Conservation (phyloP, 2,113 vertebrate genomes). For the Lagopus muta region DNA sequence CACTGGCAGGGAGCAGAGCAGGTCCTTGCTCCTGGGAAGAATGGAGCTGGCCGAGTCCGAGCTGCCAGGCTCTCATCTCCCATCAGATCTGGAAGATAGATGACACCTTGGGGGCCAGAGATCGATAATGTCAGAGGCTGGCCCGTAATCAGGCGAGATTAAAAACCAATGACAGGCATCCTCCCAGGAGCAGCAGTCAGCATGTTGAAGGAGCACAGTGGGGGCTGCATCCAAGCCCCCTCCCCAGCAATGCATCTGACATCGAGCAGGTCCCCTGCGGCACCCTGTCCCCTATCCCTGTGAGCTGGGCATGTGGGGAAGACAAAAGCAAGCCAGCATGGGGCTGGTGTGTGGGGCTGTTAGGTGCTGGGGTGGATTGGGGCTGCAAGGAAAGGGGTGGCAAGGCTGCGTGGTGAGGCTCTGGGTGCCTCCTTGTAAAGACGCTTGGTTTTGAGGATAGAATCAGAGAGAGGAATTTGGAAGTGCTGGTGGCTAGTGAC, state of each 20-base stretch:
- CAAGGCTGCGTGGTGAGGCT: not conserved
- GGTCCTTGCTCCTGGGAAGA: not conserved
- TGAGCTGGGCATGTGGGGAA: not conserved
- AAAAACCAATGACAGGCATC: slow-evolving; percentile 52
- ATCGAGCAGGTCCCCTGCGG: accelerated
- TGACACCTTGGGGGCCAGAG: slow-evolving; percentile 27
- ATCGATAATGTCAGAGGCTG: slow-evolving; percentile 65
- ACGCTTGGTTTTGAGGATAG: not conserved
- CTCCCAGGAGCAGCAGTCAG: slow-evolving; percentile 36
- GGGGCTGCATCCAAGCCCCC: not conserved
- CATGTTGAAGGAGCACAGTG: not conserved
- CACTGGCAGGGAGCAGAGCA: not conserved
- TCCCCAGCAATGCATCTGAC: not conserved
- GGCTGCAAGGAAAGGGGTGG: not conserved
- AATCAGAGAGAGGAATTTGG: not conserved
- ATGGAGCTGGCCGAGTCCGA: not conserved
- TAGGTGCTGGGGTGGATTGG: not conserved
- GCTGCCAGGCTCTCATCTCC: not conserved
- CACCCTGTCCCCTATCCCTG: accelerated
- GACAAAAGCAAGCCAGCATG: not conserved
- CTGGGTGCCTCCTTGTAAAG: not conserved
- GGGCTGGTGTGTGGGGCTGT: not conserved
- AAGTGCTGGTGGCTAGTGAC: not conserved
- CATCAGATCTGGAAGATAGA: slow-evolving; percentile 43
- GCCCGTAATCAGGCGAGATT: slow-evolving; percentile 33